Evolutionary conservation across 1,140 invertebrate genomes (phyloP).

Genomic region (Varroa destructor): DNA sequence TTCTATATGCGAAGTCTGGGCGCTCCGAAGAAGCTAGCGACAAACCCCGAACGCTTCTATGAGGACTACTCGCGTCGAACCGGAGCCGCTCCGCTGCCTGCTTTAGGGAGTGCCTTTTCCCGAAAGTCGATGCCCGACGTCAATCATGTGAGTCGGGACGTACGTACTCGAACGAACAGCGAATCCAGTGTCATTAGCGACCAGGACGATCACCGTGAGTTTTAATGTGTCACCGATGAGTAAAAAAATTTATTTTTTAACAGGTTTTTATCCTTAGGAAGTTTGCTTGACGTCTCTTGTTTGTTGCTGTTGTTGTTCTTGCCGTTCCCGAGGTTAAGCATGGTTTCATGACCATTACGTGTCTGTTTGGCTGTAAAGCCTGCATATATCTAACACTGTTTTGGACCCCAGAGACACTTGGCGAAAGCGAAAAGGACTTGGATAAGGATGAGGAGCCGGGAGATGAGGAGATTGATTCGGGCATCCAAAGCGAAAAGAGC

Average conservation of each 20-base stretch:
- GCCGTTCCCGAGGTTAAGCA: too few species aligned
- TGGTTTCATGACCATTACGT: too few species aligned
- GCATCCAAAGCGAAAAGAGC: conserved; percentile 14
- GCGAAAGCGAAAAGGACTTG: conserved; percentile 1
- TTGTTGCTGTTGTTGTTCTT: too few species aligned
- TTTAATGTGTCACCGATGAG: not conserved
- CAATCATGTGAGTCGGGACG: conserved; percentile 9
- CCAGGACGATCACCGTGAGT: conserved; percentile 28
- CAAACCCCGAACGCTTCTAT: conserved; percentile 18
- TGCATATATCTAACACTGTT: not conserved
- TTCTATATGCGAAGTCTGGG: conserved; percentile 34
- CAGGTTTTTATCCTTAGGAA: too few species aligned
- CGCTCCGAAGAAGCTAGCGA: conserved; percentile 28
- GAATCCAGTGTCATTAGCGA: conserved; percentile 25
- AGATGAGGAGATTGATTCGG: conserved; percentile 18
- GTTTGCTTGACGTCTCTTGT: too few species aligned
- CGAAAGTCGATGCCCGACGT: conserved; percentile 27
- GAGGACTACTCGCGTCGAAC: conserved; percentile 5
- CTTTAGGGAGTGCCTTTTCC: conserved; percentile 15
- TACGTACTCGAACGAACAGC: conserved; percentile 20
- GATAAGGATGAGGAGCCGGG: not conserved
- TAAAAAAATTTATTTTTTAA: too few species aligned
- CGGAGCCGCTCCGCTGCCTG: conserved; percentile 4
- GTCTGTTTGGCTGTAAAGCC: too few species aligned
- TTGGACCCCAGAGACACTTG: not conserved